Percentiles rank a stretch among this genome's conserved stretches.
Evolutionary conservation across 2,888 invertebrate species (phyloP).

Genomic region (Litoditis marina): DNA sequence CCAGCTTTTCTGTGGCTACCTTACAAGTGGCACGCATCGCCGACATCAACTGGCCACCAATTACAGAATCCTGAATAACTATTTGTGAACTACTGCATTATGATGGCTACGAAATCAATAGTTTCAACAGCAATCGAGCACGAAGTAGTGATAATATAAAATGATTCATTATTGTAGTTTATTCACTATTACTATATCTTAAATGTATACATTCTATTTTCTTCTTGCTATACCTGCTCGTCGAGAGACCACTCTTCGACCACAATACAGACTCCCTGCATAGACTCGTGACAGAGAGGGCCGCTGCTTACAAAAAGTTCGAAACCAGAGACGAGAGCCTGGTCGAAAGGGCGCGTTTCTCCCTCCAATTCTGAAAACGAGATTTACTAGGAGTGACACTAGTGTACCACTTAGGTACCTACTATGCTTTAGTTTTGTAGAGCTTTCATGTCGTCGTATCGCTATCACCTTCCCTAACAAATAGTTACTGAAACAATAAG

Average conservation of each 20-base stretch:
- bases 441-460: too few species aligned
- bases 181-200: background rate
- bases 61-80: conserved; percentile 31
- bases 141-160: background rate
- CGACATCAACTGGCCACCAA: conserved; percentile 81
- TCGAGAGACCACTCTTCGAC: conserved; percentile 76
- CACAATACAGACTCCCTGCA: conserved; percentile 88
- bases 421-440: too few species aligned
- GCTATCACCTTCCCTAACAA: too few species aligned
- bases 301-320: conserved; percentile 67
- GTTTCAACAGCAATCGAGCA: too few species aligned
- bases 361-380: background rate
- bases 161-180: conserved; percentile 1
- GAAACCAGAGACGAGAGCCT: conserved; percentile 53
- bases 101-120: too few species aligned
- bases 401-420: too few species aligned
- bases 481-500: background rate
- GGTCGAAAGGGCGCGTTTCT: conserved; percentile 43
- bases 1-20: conserved; percentile 77
- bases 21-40: conserved; percentile 82
- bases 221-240: conserved; percentile 31
- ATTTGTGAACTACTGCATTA: too few species aligned
- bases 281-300: conserved; percentile 92
- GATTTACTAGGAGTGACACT: background rate
- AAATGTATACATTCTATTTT: background rate